Base-by-base conservation (phyloP, 2,888 invertebrate genomes). In the Lamellibrachia columna region DNA sequence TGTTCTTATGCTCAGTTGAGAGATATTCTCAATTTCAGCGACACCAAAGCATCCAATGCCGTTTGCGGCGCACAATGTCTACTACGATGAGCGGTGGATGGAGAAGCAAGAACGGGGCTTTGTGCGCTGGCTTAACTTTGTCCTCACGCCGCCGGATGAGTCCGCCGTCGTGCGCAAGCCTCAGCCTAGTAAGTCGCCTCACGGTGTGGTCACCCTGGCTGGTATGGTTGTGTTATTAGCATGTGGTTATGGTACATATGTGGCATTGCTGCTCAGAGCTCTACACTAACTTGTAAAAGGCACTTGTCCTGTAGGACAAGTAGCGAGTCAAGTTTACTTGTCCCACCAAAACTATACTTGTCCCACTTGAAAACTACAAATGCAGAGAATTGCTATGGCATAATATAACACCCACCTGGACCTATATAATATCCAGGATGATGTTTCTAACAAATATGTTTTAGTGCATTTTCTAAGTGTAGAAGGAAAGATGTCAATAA, bases 11-110 rank as follows among this genome's bases (percentile, higher is more conserved):
- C 75, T 75, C 6, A 91, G 11, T 52, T 91, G 28, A 53, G 11
- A 6, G 52, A 7, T 40, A 0, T 52, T 15, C 90, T 75, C 22
- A 75, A 75, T 22, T 94, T 15, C 94, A 96, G 96, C 95, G n/a
- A 91, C 95, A 55, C 95, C 96, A 58, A 96, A 95, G 93, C 96
- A 96, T 91, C 96, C 96, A 1, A 94, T 96, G 94, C 96, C 96
- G 1, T 96, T 95, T 95, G 96, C 96, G 52, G 95, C 96, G 91
- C 96, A 96, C 93, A 97, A 97, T 94, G 96, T 96, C 95, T 97
- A 96, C 94, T 97, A 97, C 94, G 97, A 97, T 95, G 97, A 97
- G 93, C 94, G 96, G 15, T 97, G 97, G 97, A 96, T 96, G 94
- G 96, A 97, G 94, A 97, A 97, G 93, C 97, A 97, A 93, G 96